Evolutionary conservation across 1,140 invertebrate genomes (phyloP).

Genomic region (Akabosia matsudoensis): DNA sequence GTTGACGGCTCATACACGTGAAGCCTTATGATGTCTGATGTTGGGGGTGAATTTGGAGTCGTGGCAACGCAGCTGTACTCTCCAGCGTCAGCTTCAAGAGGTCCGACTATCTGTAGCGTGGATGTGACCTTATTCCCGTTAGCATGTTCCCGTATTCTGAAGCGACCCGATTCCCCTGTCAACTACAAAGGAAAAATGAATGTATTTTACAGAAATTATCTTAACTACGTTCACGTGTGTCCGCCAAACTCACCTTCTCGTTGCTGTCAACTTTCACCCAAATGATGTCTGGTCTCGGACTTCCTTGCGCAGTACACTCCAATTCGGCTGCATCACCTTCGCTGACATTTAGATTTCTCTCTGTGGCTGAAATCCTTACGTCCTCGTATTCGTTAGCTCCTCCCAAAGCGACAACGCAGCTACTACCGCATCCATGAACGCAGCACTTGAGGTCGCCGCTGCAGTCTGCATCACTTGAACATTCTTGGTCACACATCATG

Average conservation of each 20-base stretch:
- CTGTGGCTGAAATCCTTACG: neutral
- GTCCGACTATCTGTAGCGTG: neutral
- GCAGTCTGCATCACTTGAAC: conserved; percentile 79
- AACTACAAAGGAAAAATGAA: neutral
- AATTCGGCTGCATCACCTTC: conserved; percentile 66
- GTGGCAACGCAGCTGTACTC: neutral
- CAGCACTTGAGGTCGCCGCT: conserved; percentile 75
- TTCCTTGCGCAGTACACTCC: conserved; percentile 68
- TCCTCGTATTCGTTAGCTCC: neutral
- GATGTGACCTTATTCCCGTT: neutral
- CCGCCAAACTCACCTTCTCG: conserved; percentile 48
- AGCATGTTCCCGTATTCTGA: neutral
- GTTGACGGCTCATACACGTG: conserved; percentile 51
- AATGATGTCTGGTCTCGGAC: conserved; percentile 68
- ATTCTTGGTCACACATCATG: conserved; percentile 64
- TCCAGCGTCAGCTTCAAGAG: neutral
- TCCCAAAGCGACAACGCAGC: conserved; percentile 63
- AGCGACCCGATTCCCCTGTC: conserved; percentile 9
- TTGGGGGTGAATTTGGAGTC: neutral
- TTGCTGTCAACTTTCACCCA: conserved; percentile 69
- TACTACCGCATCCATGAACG: conserved; percentile 67
- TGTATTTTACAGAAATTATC: conserved; percentile 4
- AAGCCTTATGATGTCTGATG: neutral
- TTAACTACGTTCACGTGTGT: no score
- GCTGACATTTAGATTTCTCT: neutral